A percentile compares a stretch with the other conserved stretches of the same genome.
Conservation (phyloP, 2,888 invertebrate genomes). For the Poecilobothrus nobilitatus region DNA sequence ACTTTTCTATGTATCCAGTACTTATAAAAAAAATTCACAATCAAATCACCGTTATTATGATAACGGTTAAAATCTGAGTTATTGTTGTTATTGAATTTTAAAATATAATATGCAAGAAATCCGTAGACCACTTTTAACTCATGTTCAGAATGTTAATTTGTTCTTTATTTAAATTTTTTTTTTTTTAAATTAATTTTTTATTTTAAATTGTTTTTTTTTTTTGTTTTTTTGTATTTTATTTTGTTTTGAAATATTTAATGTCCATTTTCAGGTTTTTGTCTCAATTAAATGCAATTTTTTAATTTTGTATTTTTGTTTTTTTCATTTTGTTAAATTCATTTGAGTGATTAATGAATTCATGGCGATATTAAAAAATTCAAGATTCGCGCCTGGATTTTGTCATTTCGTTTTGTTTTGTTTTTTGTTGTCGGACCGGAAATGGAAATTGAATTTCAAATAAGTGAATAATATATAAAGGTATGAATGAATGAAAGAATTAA, state of each 20-base stretch:
- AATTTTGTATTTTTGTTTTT: background rate
- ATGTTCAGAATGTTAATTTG: background rate
- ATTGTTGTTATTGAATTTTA: too few relatives aligned
- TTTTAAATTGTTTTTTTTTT: too few relatives aligned
- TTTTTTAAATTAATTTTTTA: too few relatives aligned
- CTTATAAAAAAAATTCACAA: too few relatives aligned
- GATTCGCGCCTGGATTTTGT: background rate
- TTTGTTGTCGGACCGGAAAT: background rate
- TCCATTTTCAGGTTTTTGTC: constrained; percentile 2
- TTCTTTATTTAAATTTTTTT: background rate
- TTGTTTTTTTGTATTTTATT: background rate
- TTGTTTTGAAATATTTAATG: background rate
- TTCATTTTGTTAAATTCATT: background rate
- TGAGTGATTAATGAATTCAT: background rate
- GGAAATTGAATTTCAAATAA: constrained; percentile 4
- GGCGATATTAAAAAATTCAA: background rate
- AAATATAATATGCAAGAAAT: background rate
- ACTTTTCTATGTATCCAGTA: too few relatives aligned
- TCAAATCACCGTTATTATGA: too few relatives aligned
- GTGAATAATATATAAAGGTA: background rate
- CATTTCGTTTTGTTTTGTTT: background rate
- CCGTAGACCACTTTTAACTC: background rate
- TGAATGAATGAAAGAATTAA: background rate
- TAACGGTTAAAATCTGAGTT: too few relatives aligned
- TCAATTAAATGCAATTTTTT: constrained; percentile 1